Evolutionary conservation across 2,797 vertebrate species (phyloP).

Genomic region (Tokudaia tokunoshimensis): DNA sequence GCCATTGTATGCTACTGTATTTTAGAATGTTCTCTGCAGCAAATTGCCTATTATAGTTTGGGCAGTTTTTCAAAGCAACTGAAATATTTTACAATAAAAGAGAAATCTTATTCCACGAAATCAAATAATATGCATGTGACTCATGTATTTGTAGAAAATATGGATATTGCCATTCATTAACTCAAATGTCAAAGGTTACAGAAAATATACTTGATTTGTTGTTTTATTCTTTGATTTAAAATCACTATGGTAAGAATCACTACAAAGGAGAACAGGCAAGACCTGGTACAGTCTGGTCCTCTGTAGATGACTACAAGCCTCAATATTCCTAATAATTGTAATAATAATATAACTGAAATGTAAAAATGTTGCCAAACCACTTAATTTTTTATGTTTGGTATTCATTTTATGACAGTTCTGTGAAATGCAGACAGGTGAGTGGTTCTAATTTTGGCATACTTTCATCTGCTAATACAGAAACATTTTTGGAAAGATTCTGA

Average conservation of each 20-base stretch:
- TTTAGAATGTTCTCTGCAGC: not conserved
- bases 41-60: not conserved
- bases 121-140: not conserved
- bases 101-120: not conserved
- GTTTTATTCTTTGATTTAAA: not conserved
- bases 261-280: not conserved
- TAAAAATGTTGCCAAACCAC: not conserved
- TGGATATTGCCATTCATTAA: not conserved
- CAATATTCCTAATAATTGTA: not conserved
- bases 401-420: not conserved
- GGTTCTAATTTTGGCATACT: not conserved
- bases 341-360: not conserved
- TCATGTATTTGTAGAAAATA: not conserved
- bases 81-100: not conserved
- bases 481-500: not conserved
- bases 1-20: not conserved
- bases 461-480: not conserved
- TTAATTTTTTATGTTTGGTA: not conserved
- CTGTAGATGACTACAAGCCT: not conserved
- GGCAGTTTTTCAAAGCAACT: not conserved
- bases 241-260: not conserved
- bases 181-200: slow-evolving; percentile 14
- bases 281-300: not conserved
- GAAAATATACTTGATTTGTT: not conserved
- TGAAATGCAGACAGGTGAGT: not conserved